Evolutionary conservation across 2,888 invertebrate species (phyloP), one percentile per base, ranked within the genome.

Genomic region (Drosophila siamana): DNA sequence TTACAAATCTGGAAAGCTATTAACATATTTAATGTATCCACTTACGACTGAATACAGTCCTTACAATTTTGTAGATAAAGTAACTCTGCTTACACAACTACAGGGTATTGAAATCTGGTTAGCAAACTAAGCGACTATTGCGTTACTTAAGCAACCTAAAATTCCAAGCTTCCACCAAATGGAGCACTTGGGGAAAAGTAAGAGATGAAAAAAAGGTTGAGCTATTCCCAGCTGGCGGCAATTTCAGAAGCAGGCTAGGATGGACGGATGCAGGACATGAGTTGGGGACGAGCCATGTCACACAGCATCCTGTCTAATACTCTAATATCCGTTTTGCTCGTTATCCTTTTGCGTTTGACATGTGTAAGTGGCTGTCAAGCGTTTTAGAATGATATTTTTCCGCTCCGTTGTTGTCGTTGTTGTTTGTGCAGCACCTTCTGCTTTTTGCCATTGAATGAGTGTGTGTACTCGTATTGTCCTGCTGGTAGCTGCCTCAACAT

Each of bases 301-400:
- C 51, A 48, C 77, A 78, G 80, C 73, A 66, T 85, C 83, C 85
- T 83, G 86, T 77, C 80, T 87, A 83, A 85, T 85, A 63, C 85
- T 82, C 85, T 85, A 85, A 86, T 86, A 86, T 86, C 86, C 86
- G 86, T 84, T 86, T 73, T 73, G 75, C 88, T 86, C 88, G 86
- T 88, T 86, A 88, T 86, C 86, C 88, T 69, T 83, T 86, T 84
- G 78, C 81, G 68, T 84, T 88, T 86, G 88, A 86, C 86, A 88
- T 86, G 81, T 86, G 88, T 88, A 86, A 86, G 86, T 86, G 86
- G 80, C 86, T 88, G 86, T 86, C 86, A 86, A 75, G 84, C 86
- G 78, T 68, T 80, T 86, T 78, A 80, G 82, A 87, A 85, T 80
- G 87, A 87, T 85, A 85, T 85, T 85, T 82, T 87, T 76, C 76